Percentiles rank a stretch among this genome's conserved stretches.
Conservation (phyloP, 2,797 vertebrate species). For the Brachyalestes nurse region DNA sequence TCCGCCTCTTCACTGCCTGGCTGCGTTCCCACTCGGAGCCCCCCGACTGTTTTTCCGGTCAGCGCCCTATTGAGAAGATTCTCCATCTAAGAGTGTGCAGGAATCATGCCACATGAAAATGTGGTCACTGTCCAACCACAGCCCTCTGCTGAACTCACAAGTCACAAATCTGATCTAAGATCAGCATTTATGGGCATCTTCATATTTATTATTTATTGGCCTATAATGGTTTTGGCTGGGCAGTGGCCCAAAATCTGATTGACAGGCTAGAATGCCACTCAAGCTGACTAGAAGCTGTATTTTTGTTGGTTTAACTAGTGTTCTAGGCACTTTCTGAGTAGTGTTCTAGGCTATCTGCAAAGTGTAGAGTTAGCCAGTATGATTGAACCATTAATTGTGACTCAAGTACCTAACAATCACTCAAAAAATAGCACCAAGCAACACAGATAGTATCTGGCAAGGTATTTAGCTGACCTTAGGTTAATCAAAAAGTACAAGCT, state of each 20-base stretch:
- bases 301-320: neutral
- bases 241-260: neutral
- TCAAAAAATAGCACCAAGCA: too few species aligned
- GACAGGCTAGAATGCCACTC: neutral
- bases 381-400: too few species aligned
- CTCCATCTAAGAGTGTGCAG: neutral
- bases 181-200: neutral
- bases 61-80: constrained; percentile 60
- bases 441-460: neutral
- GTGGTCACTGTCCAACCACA: neutral
- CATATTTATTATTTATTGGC: neutral
- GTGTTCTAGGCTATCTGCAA: too few species aligned
- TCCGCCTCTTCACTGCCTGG: constrained; percentile 88
- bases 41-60: constrained; percentile 88
- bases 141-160: neutral
- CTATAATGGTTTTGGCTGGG: neutral
- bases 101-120: neutral
- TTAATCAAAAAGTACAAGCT: neutral
- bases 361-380: too few species aligned
- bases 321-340: neutral
- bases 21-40: constrained; percentile 86
- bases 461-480: neutral
- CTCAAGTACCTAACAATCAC: too few species aligned
- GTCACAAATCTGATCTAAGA: neutral
- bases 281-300: neutral